A percentile compares a stretch with the other conserved stretches of the same genome.
phyloP scores from a whole-genome alignment of 2,797 vertebrate species.

The Hapalemur alaotrensis region DNA sequence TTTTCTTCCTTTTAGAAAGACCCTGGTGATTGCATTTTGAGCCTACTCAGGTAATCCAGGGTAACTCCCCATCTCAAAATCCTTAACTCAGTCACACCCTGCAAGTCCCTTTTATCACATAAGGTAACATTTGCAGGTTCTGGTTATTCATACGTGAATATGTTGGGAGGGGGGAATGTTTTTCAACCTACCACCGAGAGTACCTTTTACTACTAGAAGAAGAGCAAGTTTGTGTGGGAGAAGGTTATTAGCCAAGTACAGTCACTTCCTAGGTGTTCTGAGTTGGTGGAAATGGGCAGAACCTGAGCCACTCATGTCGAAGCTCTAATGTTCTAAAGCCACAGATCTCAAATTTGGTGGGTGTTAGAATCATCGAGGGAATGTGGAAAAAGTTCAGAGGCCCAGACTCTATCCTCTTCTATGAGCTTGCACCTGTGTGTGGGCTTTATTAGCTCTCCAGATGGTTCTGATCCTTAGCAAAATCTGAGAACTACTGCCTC shows the following conservation, averaged over 20 bases:
- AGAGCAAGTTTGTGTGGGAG: neutral
- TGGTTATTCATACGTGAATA: neutral
- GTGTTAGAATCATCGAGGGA: neutral
- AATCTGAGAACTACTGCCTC: neutral
- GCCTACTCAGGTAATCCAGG: neutral
- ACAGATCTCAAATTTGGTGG: neutral
- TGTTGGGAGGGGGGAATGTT: neutral
- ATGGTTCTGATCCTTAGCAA: neutral
- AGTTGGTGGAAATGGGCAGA: neutral
- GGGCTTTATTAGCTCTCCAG: neutral
- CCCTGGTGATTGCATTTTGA: neutral
- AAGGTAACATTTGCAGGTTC: neutral
- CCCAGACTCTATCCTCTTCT: neutral
- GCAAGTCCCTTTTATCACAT: neutral
- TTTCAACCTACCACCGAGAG: neutral
- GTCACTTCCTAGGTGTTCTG: neutral
- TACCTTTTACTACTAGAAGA: neutral
- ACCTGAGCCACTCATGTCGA: fast-evolving
- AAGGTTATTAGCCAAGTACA: neutral
- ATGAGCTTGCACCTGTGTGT: neutral
- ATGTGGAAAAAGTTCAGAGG: neutral
- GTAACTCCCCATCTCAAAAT: neutral
- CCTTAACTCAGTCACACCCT: neutral
- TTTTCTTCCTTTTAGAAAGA: neutral
- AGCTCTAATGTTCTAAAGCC: neutral